Base-by-base conservation (phyloP, 2,113 vertebrate genomes). In the Jacana jacana region DNA sequence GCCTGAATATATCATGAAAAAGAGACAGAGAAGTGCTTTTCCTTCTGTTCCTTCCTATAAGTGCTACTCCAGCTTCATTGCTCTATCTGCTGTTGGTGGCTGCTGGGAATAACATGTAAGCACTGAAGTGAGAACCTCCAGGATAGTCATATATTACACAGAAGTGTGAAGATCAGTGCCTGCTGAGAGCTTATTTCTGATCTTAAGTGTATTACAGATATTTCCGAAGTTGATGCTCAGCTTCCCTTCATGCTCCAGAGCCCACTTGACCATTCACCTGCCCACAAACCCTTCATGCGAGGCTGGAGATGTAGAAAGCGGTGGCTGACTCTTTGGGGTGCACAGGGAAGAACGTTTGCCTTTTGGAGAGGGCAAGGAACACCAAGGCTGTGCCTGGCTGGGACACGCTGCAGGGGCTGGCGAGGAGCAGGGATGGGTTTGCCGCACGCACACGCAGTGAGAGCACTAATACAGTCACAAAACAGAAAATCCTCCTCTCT, bases 371-470 rank as follows among this genome's bases (percentile, higher is more conserved):
- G 28, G 31, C 19, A 71, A 75, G 48, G 65, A 39, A 30, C 37
- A 23, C 3, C 8, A 54, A 25, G 17, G 10, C 31, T 25, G 35
- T 6, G 1, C 24, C 24, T 55, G 55, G 3, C 39, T 55, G 69
- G 77, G 75, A 33, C 17, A 4, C 0, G 1, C 6, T 10, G 1
- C 2, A 5, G 69, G 37, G 63, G 40, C 31, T 19, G 1, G 28
- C 0, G 15, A 82, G 57, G 63, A 55, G 35, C 51, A 61, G 66
- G 48, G 66, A 20, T 15, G 48, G 9, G 42, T 40, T 54, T 52
- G 22, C 37, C 6, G 25, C 5, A 5, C 0, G 1, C 55, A 22
- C 0, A 0, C 12, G 2, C 42, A 4, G 27, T 0, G 6, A 31
- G n/a, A 75, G 61, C 65, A 16, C 25, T 11, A 4, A 6, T 5